Base-by-base conservation (phyloP, 2,113 vertebrate species). In the Suncus etruscus region DNA sequence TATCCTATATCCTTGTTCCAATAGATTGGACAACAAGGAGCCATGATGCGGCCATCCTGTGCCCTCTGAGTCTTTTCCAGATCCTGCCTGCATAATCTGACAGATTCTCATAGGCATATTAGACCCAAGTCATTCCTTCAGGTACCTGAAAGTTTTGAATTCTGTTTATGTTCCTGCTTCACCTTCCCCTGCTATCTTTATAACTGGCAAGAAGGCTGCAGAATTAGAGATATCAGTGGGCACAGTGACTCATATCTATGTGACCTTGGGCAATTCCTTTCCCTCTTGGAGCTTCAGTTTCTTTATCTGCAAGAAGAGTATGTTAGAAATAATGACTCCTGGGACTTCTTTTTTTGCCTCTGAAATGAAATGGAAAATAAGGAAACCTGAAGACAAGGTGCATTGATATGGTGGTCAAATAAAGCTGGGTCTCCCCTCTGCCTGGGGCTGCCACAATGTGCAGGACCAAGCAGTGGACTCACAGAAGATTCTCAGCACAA, bases 281-380 rank as follows among this genome's bases (percentile, higher is more conserved):
- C 31, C 91, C 69, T 87, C 66, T 80, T 91, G 70, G 77, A 91
- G 58, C 45, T 88, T 88, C 54, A 39, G 54, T 93, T 81, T 88
- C 80, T 84, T 88, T 93, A 74, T 88, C 69, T 95, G 54, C 68
- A 61, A 94, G 85, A 92, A 61, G 69, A 93, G 76, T 80, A 76
- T 58, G 12, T 88, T 91, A 65, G 86, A 77, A 86, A 82, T 94
- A 92, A 86, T 77, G 83, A 83, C 77, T 87, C 69, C 32, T 76
- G 86, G 76, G 73, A 29, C n/a, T 88, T 77, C 69, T 81, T 92
- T 94, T 80, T 29, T 29, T 16, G 65, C 80, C 75, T 92, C 91
- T 81, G 74, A 92, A 95, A 93, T 91, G 93, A 93, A 95, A 95
- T 75, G 63, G 69, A 81, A 95, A 96, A 86, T 70, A 93, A 72